phyloP scores from a whole-genome alignment of 2,797 vertebrate species.

The Sebastes hopkinsi region DNA sequence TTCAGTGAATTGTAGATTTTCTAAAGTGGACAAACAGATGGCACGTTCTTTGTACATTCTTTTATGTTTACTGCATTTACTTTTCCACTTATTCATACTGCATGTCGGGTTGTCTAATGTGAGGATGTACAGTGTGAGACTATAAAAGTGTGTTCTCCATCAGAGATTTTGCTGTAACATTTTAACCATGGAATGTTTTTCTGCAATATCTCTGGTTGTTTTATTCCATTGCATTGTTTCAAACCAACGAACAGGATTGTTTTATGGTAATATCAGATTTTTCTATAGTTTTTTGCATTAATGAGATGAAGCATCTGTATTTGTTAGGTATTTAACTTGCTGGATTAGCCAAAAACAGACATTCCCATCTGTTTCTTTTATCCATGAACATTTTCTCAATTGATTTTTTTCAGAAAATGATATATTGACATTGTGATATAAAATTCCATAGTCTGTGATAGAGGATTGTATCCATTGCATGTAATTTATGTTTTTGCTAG shows the following conservation, averaged over 20 bases:
- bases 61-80: not conserved
- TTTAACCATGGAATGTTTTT: not conserved
- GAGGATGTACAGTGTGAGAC: not conserved
- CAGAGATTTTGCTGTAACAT: not conserved
- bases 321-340: not conserved
- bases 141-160: not conserved
- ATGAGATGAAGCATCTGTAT: not conserved
- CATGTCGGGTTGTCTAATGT: not conserved
- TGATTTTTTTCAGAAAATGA: not conserved
- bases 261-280: not conserved
- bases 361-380: not conserved
- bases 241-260: not conserved
- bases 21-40: conserved; percentile 6
- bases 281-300: not conserved
- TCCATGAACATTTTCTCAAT: not conserved
- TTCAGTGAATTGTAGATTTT: not conserved
- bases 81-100: not conserved
- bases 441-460: not conserved
- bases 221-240: no score
- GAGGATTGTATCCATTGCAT: not conserved
- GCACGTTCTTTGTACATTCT: not conserved
- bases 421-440: not conserved
- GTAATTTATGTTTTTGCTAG: not conserved
- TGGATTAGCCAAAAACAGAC: not conserved
- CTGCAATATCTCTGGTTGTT: not conserved